Percentiles rank a stretch among this genome's conserved stretches.
Evolutionary conservation across 2,113 vertebrate species (phyloP).

Genomic region (Alligator mississippiensis): DNA sequence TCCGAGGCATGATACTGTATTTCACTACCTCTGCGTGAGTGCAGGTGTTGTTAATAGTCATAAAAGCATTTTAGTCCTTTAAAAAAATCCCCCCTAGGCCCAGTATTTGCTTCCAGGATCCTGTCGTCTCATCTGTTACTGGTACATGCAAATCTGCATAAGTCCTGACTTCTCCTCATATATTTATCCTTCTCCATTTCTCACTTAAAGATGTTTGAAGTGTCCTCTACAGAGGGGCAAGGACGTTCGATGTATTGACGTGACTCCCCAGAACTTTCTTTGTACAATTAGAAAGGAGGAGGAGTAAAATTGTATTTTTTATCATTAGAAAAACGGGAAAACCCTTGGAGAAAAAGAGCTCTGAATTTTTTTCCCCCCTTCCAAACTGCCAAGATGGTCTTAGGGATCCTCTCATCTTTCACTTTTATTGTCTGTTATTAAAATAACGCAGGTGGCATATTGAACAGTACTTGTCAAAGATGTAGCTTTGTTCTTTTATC

Average conservation of each 20-base stretch:
- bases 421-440: constrained; percentile 71
- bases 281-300: neutral
- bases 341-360: neutral
- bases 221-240: neutral
- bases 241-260: neutral
- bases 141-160: neutral
- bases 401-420: constrained; percentile 54
- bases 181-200: neutral
- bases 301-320: neutral
- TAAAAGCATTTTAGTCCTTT: neutral
- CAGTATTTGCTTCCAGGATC: neutral
- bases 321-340: neutral
- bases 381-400: constrained; percentile 39
- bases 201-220: neutral
- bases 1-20: fast-evolving
- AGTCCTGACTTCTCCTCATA: neutral
- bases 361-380: neutral
- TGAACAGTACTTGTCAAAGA: constrained; percentile 68
- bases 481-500: constrained; percentile 65
- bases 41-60: neutral
- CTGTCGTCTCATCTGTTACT: neutral
- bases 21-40: neutral
- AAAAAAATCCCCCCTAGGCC: neutral
- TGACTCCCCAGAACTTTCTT: neutral
- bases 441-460: constrained; percentile 55